Conservation (phyloP, 2,888 invertebrate species). For the Danaus chrysippus region DNA sequence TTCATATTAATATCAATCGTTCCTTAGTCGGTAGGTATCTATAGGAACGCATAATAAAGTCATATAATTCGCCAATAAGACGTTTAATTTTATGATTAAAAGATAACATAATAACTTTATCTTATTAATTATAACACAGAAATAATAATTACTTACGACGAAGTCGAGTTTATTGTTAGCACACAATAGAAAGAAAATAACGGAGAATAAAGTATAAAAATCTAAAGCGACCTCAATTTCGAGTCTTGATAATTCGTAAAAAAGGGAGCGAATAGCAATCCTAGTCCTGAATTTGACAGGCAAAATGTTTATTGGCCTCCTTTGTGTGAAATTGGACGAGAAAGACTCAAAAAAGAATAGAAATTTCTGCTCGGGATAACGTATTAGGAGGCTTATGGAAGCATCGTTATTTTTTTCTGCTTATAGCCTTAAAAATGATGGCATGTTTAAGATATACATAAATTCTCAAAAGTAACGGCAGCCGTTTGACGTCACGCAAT, state of each 20-base stretch:
- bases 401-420: conserved; percentile 2
- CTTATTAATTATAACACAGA: no score
- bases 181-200: background rate
- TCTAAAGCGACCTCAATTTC: conserved; percentile 4
- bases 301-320: conserved; percentile 64
- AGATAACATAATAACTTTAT: no score
- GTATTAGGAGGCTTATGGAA: conserved; percentile 5
- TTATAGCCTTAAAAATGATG: background rate
- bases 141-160: no score
- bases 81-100: no score
- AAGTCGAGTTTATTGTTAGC: background rate
- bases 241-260: conserved; percentile 7
- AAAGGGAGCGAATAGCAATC: conserved; percentile 1
- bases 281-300: conserved; percentile 58
- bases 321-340: conserved; percentile 45
- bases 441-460: no score
- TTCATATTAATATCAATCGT: no score
- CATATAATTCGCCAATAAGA: no score
- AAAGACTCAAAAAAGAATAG: conserved; percentile 5
- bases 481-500: background rate
- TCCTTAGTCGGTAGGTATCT: no score
- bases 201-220: background rate
- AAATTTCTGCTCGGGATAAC: conserved; percentile 4
- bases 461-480: no score
- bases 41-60: no score